Conservation (phyloP, 2,797 vertebrate genomes). For the Synaphobranchus kaupii region DNA sequence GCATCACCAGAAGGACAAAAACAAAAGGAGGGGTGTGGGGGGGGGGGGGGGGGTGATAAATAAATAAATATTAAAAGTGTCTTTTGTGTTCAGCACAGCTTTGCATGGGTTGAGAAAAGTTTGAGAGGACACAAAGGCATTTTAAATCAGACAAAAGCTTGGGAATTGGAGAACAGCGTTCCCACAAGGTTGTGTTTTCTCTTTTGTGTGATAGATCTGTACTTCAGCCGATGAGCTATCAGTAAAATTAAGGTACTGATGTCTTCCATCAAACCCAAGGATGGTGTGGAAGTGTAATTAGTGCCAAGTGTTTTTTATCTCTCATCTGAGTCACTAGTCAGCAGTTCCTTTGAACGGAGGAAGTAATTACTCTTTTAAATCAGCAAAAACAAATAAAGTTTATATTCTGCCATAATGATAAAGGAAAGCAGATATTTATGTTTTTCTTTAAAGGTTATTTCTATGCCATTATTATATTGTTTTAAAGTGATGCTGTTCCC, state of each 20-base stretch:
- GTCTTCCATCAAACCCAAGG: conserved; percentile 16
- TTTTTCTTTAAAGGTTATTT: background rate
- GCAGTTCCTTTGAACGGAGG: background rate
- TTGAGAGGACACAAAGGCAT: conserved; percentile 18
- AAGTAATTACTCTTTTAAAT: conserved; percentile 11
- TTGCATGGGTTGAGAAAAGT: conserved; percentile 15
- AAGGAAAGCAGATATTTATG: background rate
- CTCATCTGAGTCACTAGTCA: conserved; percentile 6
- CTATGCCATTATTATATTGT: background rate
- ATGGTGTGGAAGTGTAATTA: background rate
- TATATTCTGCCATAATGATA: background rate
- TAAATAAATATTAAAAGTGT: conserved; percentile 18
- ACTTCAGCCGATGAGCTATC: background rate
- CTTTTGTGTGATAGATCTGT: conserved; percentile 1
- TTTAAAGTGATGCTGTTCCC: background rate
- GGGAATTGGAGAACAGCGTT: conserved; percentile 14
- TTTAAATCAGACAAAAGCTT: conserved; percentile 28
- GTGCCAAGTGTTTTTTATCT: background rate
- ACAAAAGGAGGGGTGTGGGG: background rate
- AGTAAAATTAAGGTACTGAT: conserved; percentile 15
- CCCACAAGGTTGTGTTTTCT: conserved; percentile 17
- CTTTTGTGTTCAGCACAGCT: background rate
- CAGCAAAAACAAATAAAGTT: conserved; percentile 6
- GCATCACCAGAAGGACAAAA: conserved; percentile 30
- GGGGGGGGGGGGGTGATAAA: background rate